Base-by-base conservation (phyloP, 2,888 invertebrate species). In the Heliconius aoede region DNA sequence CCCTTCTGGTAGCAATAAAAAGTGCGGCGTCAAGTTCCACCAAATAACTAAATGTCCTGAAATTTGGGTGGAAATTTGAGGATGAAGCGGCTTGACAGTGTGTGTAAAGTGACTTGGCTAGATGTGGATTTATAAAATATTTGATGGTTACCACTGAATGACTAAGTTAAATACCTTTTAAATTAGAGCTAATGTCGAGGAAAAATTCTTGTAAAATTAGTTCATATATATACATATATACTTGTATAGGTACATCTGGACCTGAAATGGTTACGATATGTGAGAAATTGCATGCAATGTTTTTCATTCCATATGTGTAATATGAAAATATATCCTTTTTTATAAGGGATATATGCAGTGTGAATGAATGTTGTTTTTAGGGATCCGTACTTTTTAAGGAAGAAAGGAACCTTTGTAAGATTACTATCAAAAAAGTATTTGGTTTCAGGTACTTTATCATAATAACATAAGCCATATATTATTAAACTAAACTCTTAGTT, bases 181-280 rank as follows among this genome's bases (percentile, higher is more conserved):
- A 30, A 24, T 55, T 55, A 24, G 4, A 24, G n/a, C 21, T 30
- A 55, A 32, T 21, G 69, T 69, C 30, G 69, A 55, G 69, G 69
- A 69, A 55, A 69, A 69, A 69, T 69, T 55, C 69, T 69, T 69
- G n/a, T 32, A 24, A 69, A 69, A 69, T 69, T 55, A 69, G 32
- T 55, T 32, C 15, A 0, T 55, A 30, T 69, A 68, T 32, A 32
- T 65, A 36, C 8, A 30, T 30, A 30, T 4, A 3, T 30, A 15
- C 4, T 21, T 46, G 21, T 26, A n/a, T 4, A 9, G 4, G 8
- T 30, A 30, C 4, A 30, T 30, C 30, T 30, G 3, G 4, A 30
- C 30, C 30, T 4, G 30, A 36, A 26, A 24, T 65, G 1, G 51
- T 55, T 55, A 18, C 9, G 3, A 30, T 30, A 69, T 51, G n/a